These are phyloP conservation scores for Melanotaenia nigrans DNA, from an alignment of 2,797 vertebrate species.

Conservation along the genomic window DNA sequence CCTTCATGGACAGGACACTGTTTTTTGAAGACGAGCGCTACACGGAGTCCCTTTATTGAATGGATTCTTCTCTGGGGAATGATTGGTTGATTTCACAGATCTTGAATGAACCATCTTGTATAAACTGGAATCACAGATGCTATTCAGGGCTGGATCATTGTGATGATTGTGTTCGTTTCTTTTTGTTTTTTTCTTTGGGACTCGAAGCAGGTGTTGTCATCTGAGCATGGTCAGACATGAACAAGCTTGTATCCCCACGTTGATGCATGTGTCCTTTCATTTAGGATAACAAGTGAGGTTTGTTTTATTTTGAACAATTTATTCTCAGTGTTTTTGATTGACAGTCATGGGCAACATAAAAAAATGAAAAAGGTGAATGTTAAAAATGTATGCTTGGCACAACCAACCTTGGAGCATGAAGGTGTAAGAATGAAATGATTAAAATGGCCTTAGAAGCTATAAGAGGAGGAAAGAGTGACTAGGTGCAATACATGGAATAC, in stretches of 20 bases:
- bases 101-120: slow-evolving; percentile 26
- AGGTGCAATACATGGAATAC: slow-evolving; percentile 50
- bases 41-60: slow-evolving; percentile 23
- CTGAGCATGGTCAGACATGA: slow-evolving; percentile 40
- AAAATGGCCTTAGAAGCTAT: slow-evolving; percentile 69
- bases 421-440: slow-evolving; percentile 35
- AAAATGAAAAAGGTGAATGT: slow-evolving; percentile 56
- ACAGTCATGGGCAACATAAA: slow-evolving; percentile 11
- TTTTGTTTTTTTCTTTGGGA: slow-evolving; percentile 5
- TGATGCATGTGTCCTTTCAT: slow-evolving; percentile 67
- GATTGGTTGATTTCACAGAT: slow-evolving; percentile 42
- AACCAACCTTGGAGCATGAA: slow-evolving; percentile 19
- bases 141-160: slow-evolving; percentile 59
- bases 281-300: slow-evolving; percentile 29
- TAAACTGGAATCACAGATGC: slow-evolving; percentile 32
- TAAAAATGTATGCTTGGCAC: slow-evolving; percentile 11
- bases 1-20: slow-evolving; percentile 31
- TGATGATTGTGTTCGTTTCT: slow-evolving; percentile 32
- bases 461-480: slow-evolving; percentile 13
- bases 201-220: slow-evolving; percentile 37
- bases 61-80: slow-evolving; percentile 15
- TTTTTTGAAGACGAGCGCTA: slow-evolving; percentile 40
- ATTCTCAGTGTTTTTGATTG: slow-evolving; percentile 13
- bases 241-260: slow-evolving; percentile 22
- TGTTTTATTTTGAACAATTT: slow-evolving; percentile 32